These are phyloP conservation scores for Brachionus plicatilis DNA, from an alignment of 1,140 invertebrate species.

Conservation along the genomic window DNA sequence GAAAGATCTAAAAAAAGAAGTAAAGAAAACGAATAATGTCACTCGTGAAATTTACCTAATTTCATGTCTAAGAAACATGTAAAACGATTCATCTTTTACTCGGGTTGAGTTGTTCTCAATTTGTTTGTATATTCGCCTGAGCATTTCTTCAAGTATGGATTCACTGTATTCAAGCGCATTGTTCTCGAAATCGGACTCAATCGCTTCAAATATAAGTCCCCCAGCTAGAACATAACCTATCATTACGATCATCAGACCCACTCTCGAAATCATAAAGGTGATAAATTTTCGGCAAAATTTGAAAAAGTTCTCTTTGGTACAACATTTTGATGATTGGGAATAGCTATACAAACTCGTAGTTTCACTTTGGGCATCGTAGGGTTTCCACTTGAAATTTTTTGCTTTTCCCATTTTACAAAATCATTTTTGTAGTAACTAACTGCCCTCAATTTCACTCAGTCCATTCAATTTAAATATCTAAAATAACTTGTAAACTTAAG, in stretches of 20 bases:
- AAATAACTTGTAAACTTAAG: neutral
- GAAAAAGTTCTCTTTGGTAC: conserved; percentile 29
- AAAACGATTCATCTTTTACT: conserved; percentile 26
- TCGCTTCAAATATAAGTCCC: conserved; percentile 35
- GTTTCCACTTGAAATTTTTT: neutral
- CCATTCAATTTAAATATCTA: neutral
- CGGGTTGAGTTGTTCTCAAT: conserved; percentile 33
- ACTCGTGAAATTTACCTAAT: neutral
- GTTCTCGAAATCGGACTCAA: conserved; percentile 14
- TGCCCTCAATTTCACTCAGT: neutral
- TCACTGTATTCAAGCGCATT: neutral
- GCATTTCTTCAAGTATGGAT: conserved; percentile 24
- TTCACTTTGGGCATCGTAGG: neutral
- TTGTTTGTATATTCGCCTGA: conserved; percentile 25
- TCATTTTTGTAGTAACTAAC: neutral
- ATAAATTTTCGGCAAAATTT: conserved; percentile 38
- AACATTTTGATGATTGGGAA: conserved; percentile 2
- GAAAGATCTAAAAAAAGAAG: neutral
- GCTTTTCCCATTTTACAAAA: conserved; percentile 12
- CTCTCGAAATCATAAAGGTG: conserved; percentile 36
- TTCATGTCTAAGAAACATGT: neutral
- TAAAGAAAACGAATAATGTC: neutral
- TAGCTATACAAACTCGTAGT: neutral
- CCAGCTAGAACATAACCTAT: conserved; percentile 27
- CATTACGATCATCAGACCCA: conserved; percentile 35